Evolutionary conservation across 2,888 invertebrate genomes (phyloP), one percentile per base, ranked within the genome.

Genomic region (Eurytoma californica): DNA sequence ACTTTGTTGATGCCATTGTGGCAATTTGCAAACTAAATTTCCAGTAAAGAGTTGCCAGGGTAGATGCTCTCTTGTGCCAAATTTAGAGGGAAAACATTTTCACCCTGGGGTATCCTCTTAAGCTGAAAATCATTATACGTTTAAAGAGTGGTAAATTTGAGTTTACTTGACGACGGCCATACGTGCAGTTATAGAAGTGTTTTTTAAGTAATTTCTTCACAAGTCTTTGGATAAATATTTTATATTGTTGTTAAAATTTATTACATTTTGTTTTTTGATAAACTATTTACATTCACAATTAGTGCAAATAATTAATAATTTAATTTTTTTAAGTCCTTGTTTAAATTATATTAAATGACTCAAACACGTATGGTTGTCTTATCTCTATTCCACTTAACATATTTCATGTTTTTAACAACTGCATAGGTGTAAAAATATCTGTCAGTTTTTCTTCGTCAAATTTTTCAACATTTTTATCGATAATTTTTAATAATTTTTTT

Each of bases 1-100:
- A 81, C 79, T 72, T 81, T 79, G 78, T 81, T 76, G 49, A 24
- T 79, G 79, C 63, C 70, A 3, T 60, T 68, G 68, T 20, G 66
- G 68, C 75, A 81, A 72, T 53, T 66, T 74, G 67, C 28, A 69
- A 72, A 61, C 30, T n/a, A 51, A 68, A 72, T 67, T 73, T 79
- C 61, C 30, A 53, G 39, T n/a, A 69, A 30, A 18, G n/a, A 68
- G 47, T 30, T 60, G 68, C 57, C 18, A n/a, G 3, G 13, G 16
- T 51, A 3, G 16, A 72, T 61, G 24, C 60, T 24, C 61, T 58
- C 53, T 55, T 67, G 76, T 80, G 70, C 76, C 72, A 72, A 80
- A 76, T 72, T 72, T 67, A 49, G 60, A 60, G 39, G 53, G 63
- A 65, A 73, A 30, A 65, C 3, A 57, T 9, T 72, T 60, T 79